These are phyloP conservation scores for Brachionus sp. DNA, from an alignment of 1,140 invertebrate species.

Conservation along the genomic window DNA sequence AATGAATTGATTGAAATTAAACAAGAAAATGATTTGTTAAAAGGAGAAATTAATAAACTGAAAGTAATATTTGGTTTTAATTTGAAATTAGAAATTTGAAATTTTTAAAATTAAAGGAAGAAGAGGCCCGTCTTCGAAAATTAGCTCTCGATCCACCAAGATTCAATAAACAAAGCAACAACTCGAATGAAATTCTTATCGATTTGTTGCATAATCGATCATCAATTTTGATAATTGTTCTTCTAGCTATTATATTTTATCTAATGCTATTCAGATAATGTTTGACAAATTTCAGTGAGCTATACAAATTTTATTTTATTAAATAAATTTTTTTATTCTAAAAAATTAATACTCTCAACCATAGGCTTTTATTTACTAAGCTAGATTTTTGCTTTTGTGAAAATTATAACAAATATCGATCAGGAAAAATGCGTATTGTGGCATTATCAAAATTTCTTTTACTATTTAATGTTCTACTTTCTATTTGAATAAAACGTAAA, in stretches of 20 bases:
- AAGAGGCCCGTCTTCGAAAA: conserved; percentile 20
- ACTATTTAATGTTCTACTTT: background rate
- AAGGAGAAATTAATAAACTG: conserved; percentile 27
- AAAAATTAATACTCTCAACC: background rate
- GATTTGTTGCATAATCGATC: conserved; percentile 33
- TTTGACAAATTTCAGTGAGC: background rate
- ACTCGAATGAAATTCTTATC: background rate
- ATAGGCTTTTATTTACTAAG: background rate
- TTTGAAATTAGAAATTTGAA: background rate
- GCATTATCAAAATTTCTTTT: background rate
- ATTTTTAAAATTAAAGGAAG: conserved; percentile 9
- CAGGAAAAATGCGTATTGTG: background rate
- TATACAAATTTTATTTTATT: background rate
- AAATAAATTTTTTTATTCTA: background rate
- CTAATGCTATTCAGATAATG: conserved; percentile 39
- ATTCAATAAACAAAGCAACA: background rate
- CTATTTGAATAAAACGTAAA: background rate
- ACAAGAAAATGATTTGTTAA: conserved; percentile 36
- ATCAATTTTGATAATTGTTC: conserved; percentile 11
- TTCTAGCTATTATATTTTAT: conserved; percentile 43
- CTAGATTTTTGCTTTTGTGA: background rate
- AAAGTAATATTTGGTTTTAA: background rate
- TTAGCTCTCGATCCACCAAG: background rate
- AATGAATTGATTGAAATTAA: conserved; percentile 37
- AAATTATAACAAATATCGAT: background rate